A percentile compares a stretch with the other conserved stretches of the same genome.
Evolutionary conservation across 2,888 invertebrate genomes (phyloP).

Genomic region (Maniola hyperantus): DNA sequence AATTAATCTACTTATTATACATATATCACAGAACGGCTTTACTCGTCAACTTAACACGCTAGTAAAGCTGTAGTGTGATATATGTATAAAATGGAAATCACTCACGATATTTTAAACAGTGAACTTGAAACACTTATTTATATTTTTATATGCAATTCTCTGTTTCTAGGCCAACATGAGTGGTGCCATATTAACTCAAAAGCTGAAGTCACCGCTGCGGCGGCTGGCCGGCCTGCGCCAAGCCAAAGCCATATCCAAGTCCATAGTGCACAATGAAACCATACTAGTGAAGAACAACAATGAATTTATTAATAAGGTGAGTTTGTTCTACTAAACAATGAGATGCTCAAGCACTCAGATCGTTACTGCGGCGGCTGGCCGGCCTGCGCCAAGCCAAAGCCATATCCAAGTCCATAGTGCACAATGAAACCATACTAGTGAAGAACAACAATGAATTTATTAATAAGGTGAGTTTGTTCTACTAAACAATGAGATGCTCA

Average conservation of each 20-base stretch:
- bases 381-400: constrained; percentile 51
- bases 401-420: constrained; percentile 73
- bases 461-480: constrained; percentile 81
- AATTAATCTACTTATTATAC: no score
- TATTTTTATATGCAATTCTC: not conserved
- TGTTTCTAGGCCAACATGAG: constrained; percentile 59
- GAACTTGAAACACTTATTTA: no score
- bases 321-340: constrained; percentile 27
- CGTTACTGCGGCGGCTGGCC: constrained; percentile 64
- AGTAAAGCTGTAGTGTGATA: no score
- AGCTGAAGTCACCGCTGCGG: constrained; percentile 68
- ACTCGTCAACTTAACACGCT: no score
- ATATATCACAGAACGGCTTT: no score
- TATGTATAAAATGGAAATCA: no score
- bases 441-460: constrained; percentile 90
- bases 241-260: constrained; percentile 66
- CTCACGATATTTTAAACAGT: no score
- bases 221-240: constrained; percentile 55
- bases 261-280: constrained; percentile 75
- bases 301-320: constrained; percentile 89
- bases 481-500: no score
- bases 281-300: constrained; percentile 87
- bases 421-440: constrained; percentile 82
- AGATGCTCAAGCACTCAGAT: constrained; percentile 49
- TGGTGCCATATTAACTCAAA: constrained; percentile 60